Evolutionary conservation across 1,140 invertebrate genomes (phyloP).

Genomic region (Mamestra configurata): DNA sequence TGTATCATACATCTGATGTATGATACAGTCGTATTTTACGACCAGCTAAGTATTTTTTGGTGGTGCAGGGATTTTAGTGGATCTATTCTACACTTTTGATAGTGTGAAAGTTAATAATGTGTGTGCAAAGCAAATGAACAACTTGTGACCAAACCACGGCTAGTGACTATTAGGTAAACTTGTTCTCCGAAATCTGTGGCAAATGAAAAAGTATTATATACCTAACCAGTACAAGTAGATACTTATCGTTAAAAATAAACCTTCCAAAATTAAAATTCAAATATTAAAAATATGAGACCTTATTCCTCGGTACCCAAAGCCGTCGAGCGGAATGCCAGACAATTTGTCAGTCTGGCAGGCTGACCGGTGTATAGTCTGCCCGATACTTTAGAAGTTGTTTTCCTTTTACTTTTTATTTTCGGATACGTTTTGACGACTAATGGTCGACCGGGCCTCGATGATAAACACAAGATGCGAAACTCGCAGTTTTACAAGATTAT

Average conservation of each 20-base stretch:
- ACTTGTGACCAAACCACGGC: too few species aligned
- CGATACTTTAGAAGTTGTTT: conserved; percentile 48
- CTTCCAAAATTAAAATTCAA: neutral
- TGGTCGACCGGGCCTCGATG: conserved; percentile 34
- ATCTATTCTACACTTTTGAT: too few species aligned
- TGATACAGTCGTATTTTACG: neutral
- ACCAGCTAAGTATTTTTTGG: neutral
- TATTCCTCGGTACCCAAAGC: conserved; percentile 18
- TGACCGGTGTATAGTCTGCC: conserved; percentile 49
- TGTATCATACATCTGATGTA: too few species aligned
- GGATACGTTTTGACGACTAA: conserved; percentile 47
- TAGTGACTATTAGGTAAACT: too few species aligned
- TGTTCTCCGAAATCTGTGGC: too few species aligned
- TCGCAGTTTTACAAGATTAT: conserved; percentile 14
- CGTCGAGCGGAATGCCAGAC: conserved; percentile 51
- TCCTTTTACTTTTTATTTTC: conserved; percentile 49
- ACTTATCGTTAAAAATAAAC: too few species aligned
- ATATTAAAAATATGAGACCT: conserved; percentile 36
- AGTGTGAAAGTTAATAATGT: too few species aligned
- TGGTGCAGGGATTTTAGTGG: too few species aligned
- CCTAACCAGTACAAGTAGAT: too few species aligned
- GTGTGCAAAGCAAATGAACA: too few species aligned
- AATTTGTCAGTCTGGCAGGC: conserved; percentile 63
- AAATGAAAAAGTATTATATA: too few species aligned
- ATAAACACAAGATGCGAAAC: conserved; percentile 26